Conservation (phyloP, 2,113 vertebrate genomes). For the Haemorhous mexicanus region DNA sequence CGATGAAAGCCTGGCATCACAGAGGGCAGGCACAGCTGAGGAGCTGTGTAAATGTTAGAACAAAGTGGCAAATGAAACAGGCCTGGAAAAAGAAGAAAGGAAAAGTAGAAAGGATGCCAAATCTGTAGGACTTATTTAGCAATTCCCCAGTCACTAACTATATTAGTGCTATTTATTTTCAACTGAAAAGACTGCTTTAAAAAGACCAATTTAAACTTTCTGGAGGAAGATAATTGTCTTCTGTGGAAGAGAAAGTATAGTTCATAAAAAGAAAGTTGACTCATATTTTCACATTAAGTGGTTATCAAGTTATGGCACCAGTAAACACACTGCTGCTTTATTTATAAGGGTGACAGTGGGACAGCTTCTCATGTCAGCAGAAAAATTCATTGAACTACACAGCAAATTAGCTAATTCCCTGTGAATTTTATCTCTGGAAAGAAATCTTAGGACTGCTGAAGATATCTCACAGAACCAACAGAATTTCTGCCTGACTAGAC, state of each 20-base stretch:
- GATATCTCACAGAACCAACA: neutral
- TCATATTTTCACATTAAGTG: neutral
- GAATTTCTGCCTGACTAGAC: neutral
- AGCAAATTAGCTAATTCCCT: neutral
- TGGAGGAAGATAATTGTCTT: neutral
- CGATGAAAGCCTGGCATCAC: fast-evolving
- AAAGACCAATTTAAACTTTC: neutral
- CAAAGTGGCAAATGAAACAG: neutral
- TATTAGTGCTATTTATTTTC: neutral
- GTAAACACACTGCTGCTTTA: neutral
- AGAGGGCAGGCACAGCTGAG: neutral
- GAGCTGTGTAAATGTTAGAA: neutral
- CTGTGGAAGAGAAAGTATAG: neutral
- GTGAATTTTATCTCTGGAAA: neutral
- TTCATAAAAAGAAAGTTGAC: neutral
- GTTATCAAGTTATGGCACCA: neutral
- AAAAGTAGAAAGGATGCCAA: neutral
- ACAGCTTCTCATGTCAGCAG: neutral
- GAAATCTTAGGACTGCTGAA: neutral
- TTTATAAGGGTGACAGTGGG: neutral
- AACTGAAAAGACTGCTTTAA: neutral
- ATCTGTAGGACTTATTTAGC: neutral
- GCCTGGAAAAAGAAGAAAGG: neutral
- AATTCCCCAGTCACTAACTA: neutral
- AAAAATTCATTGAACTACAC: neutral